Percentiles rank a stretch among this genome's conserved stretches.
These are phyloP conservation scores for Phocoena phocoena DNA, from an alignment of 2,113 vertebrate genomes.

Conservation along the genomic window DNA sequence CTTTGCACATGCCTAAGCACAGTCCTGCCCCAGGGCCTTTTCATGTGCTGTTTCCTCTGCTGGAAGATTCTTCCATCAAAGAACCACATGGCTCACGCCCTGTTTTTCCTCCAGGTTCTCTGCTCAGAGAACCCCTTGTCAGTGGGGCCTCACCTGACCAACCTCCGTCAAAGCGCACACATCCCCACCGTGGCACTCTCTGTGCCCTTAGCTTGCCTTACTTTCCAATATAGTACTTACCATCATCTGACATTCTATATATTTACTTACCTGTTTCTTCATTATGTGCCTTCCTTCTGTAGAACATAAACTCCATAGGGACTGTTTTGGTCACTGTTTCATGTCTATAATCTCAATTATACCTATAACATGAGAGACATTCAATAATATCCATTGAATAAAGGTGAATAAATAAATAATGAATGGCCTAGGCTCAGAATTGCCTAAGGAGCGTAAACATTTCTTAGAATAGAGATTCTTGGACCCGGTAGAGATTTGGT, in stretches of 20 bases:
- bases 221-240: background rate
- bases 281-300: background rate
- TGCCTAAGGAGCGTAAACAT: background rate
- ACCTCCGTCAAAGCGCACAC: background rate
- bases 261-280: background rate
- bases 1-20: background rate
- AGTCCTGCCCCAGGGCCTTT: background rate
- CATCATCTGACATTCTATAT: background rate
- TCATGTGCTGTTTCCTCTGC: background rate
- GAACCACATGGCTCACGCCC: background rate
- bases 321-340: background rate
- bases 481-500: background rate
- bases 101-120: background rate
- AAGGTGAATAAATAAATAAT: slow-evolving; percentile 21
- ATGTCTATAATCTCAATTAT: background rate
- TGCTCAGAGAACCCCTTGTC: background rate
- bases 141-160: background rate
- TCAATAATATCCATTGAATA: background rate
- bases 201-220: background rate
- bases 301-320: background rate
- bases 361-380: background rate
- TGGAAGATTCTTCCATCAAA: background rate
- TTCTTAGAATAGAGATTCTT: background rate
- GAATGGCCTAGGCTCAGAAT: background rate
- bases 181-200: background rate